These are phyloP conservation scores for Phragmatobia fuliginosa DNA, from an alignment of 2,888 invertebrate species.

Conservation along the genomic window DNA sequence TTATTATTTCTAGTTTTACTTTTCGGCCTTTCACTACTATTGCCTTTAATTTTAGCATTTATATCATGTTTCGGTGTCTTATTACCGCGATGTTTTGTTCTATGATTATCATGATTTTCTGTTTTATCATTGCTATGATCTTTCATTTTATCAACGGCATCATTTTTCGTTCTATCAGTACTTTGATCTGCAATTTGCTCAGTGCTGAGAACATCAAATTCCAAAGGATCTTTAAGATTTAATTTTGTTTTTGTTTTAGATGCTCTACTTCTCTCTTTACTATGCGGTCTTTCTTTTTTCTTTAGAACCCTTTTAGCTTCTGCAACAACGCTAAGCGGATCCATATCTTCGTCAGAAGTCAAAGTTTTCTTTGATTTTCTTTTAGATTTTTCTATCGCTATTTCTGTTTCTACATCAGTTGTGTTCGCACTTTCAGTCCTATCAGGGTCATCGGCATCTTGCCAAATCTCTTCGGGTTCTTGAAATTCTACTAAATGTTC, in stretches of 20 bases:
- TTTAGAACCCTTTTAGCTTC: slow-evolving; percentile 60
- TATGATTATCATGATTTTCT: neutral
- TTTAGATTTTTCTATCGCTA: slow-evolving; percentile 48
- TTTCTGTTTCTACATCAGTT: slow-evolving; percentile 49
- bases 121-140: neutral
- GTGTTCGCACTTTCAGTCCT: slow-evolving; percentile 57
- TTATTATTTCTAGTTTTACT: neutral
- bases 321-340: slow-evolving; percentile 69
- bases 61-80: slow-evolving; percentile 1
- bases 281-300: slow-evolving; percentile 70
- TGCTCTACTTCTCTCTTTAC: slow-evolving; percentile 72
- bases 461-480: slow-evolving; percentile 72
- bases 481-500: slow-evolving; percentile 79
- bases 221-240: slow-evolving; percentile 46
- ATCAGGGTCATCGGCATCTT: slow-evolving; percentile 58
- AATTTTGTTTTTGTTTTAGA: slow-evolving; percentile 37
- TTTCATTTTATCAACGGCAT: neutral
- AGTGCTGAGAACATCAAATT: slow-evolving; percentile 25
- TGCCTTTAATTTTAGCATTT: neutral
- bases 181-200: neutral
- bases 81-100: neutral
- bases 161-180: slow-evolving; percentile 1
- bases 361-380: slow-evolving; percentile 57
- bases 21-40: slow-evolving; percentile 1
- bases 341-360: slow-evolving; percentile 59